Conservation (phyloP, 2,113 vertebrate genomes). For the Globicephala melas region DNA sequence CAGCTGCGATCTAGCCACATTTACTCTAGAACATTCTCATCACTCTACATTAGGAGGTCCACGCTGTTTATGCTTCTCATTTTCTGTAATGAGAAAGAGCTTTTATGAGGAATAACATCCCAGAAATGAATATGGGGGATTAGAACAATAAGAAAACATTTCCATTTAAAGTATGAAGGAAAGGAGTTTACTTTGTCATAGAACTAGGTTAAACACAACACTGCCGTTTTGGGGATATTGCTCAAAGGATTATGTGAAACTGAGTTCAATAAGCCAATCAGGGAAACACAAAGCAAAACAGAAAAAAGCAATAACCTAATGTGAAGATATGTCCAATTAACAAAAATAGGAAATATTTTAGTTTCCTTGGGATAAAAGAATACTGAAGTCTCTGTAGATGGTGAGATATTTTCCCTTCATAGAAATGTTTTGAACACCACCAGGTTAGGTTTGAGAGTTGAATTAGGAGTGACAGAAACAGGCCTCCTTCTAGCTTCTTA, state of each 20-base stretch:
- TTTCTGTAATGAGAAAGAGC: neutral
- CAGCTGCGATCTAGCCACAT: neutral
- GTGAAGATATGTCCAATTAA: neutral
- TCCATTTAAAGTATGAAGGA: neutral
- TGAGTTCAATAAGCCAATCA: neutral
- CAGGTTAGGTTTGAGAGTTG: neutral
- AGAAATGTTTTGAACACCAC: neutral
- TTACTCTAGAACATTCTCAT: neutral
- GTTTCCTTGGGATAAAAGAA: conserved; percentile 3
- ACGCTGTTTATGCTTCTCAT: neutral
- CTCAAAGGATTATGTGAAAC: neutral
- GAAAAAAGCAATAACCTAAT: neutral
- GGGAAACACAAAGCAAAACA: neutral
- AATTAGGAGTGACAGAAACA: neutral
- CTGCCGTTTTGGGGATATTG: neutral
- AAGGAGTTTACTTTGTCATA: neutral
- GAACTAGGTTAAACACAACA: neutral
- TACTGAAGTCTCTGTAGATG: neutral
- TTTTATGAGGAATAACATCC: neutral
- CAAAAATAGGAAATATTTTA: neutral
- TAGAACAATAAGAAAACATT: neutral
- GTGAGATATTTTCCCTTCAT: neutral
- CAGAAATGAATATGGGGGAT: neutral
- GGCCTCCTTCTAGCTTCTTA: neutral
- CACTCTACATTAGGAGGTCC: neutral